Conservation (phyloP, 2,888 invertebrate species). For the Lottia scabra region DNA sequence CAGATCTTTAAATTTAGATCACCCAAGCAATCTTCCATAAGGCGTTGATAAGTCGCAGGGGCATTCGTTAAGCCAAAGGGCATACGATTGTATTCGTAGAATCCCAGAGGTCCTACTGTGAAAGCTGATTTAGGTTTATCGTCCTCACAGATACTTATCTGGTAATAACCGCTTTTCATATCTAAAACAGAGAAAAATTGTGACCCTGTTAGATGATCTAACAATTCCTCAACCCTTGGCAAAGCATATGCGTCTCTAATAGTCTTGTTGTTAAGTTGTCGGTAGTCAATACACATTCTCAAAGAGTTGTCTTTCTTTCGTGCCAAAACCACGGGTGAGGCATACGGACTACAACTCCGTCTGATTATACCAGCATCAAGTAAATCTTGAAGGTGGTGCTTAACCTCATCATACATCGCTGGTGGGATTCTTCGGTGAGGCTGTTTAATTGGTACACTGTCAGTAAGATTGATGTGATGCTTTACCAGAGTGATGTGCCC, state of each 20-base stretch:
- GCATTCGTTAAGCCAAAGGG: neutral
- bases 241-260: conserved; percentile 11
- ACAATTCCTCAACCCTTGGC: conserved; percentile 13
- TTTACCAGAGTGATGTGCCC: neutral
- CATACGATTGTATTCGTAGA: neutral
- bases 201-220: conserved; percentile 11
- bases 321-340: conserved; percentile 7
- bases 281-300: conserved; percentile 14
- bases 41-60: neutral
- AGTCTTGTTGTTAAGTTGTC: conserved; percentile 13
- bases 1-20: neutral
- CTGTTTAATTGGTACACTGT: neutral
- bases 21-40: neutral
- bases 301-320: conserved; percentile 11
- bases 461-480: neutral
- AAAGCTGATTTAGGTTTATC: neutral
- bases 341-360: neutral
- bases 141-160: neutral
- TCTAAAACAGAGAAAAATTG: neutral
- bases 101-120: neutral
- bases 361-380: neutral
- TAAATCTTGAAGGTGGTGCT: neutral
- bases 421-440: no score
- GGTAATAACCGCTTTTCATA: neutral
- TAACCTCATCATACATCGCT: neutral